A percentile compares a stretch with the other conserved stretches of the same genome.
phyloP scores from a whole-genome alignment of 1,140 invertebrate genomes.

The Drosophila baimaii region DNA sequence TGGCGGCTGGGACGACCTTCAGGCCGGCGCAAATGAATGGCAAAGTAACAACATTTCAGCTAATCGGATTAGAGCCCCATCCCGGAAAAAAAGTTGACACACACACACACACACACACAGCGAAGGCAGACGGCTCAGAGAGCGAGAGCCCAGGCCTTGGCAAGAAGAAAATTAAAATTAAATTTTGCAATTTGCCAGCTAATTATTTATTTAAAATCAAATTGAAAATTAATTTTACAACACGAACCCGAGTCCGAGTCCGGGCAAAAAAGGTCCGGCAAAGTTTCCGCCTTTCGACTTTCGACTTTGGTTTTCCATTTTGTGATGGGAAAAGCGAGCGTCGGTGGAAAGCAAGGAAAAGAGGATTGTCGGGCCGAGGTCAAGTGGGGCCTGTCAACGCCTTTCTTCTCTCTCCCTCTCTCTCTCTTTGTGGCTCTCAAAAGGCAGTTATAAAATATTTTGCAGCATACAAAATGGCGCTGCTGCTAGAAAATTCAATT shows the following conservation, averaged over 20 bases:
- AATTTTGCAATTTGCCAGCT: conserved; percentile 84
- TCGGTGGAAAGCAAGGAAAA: neutral
- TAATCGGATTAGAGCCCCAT: conserved; percentile 69
- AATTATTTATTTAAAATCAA: conserved; percentile 84
- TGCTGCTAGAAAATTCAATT: conserved; percentile 80
- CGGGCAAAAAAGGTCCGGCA: conserved; percentile 43
- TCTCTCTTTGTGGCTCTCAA: conserved; percentile 27
- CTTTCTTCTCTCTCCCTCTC: conserved; percentile 26
- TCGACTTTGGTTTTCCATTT: conserved; percentile 52
- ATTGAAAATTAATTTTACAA: conserved; percentile 84
- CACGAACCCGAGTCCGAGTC: conserved; percentile 50
- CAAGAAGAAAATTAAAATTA: conserved; percentile 79
- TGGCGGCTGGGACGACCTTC: conserved; percentile 41
- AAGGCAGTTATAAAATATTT: conserved; percentile 78
- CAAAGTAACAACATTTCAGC: conserved; percentile 73
- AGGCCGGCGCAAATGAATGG: conserved; percentile 63
- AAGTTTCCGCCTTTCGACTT: conserved; percentile 54
- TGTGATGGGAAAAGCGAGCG: neutral
- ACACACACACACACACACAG: conserved; percentile 50
- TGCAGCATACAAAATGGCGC: conserved; percentile 77
- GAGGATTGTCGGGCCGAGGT: conserved; percentile 43
- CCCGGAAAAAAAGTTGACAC: conserved; percentile 57
- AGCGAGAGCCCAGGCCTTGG: conserved; percentile 31
- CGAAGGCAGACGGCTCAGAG: neutral
- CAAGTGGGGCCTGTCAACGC: conserved; percentile 78